phyloP scores from a whole-genome alignment of 2,113 vertebrate species.

The Lamprologus callipterus region DNA sequence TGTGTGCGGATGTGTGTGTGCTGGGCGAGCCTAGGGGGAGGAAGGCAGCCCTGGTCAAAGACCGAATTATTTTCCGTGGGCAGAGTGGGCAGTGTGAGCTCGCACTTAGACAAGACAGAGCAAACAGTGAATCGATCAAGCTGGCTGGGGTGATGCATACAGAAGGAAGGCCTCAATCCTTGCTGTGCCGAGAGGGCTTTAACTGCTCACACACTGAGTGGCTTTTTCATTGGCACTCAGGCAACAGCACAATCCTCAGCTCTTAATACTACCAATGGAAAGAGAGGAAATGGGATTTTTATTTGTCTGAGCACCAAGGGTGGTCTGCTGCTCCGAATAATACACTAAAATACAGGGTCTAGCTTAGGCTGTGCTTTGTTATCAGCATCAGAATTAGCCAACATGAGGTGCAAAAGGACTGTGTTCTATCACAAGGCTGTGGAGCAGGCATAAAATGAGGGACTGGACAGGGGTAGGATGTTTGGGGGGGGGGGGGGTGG shows the following conservation, averaged over 20 bases:
- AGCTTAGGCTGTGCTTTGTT: neutral
- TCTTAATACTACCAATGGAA: slow-evolving; percentile 28
- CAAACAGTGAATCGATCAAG: slow-evolving; percentile 68
- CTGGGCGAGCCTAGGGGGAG: neutral
- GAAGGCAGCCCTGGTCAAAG: slow-evolving; percentile 29
- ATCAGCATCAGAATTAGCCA: neutral
- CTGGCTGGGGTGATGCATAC: slow-evolving; percentile 57
- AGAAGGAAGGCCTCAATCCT: slow-evolving; percentile 40
- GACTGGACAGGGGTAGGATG: neutral
- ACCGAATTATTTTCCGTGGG: slow-evolving; percentile 47
- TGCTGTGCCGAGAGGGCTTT: slow-evolving; percentile 42
- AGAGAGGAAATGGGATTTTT: slow-evolving; percentile 55
- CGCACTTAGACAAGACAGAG: slow-evolving; percentile 52
- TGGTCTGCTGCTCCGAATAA: slow-evolving; percentile 25
- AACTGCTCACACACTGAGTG: slow-evolving; percentile 56
- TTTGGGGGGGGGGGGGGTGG: accelerated
- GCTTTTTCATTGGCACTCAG: slow-evolving; percentile 47
- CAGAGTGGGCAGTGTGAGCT: slow-evolving; percentile 34
- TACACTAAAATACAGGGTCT: neutral
- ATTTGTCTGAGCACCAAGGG: slow-evolving; percentile 36
- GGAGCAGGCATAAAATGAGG: neutral
- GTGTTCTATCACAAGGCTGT: neutral
- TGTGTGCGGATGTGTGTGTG: neutral
- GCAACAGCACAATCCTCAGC: slow-evolving; percentile 16
- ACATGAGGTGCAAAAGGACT: neutral